A percentile compares a stretch with the other conserved stretches of the same genome.
These are phyloP conservation scores for Morpho achilles DNA, from an alignment of 2,888 invertebrate genomes.

Conservation along the genomic window DNA sequence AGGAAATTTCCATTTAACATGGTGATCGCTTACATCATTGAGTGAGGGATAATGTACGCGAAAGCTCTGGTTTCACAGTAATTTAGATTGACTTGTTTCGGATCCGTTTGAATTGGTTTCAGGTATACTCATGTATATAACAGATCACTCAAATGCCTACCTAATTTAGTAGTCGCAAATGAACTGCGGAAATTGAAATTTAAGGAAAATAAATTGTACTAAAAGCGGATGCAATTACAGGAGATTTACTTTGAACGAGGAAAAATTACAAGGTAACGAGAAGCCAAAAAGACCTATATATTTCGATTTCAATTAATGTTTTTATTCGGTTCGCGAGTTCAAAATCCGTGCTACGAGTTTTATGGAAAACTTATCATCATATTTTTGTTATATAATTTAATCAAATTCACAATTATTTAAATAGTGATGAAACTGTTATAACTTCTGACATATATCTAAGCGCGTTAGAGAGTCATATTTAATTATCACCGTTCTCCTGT, in stretches of 20 bases:
- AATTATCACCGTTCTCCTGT: no score
- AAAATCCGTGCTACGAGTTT: no score
- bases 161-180: slow-evolving; percentile 76
- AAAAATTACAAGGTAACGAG: slow-evolving; percentile 67
- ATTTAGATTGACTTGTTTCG: slow-evolving; percentile 68
- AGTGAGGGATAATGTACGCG: slow-evolving; percentile 1
- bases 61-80: slow-evolving; percentile 33
- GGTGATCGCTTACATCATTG: neutral
- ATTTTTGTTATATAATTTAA: no score
- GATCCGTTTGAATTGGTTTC: slow-evolving; percentile 51
- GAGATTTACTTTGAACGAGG: slow-evolving; percentile 72
- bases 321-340: no score
- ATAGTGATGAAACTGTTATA: no score
- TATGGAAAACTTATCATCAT: no score
- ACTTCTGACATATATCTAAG: no score
- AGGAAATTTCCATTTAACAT: neutral
- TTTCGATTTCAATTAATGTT: no score
- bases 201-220: slow-evolving; percentile 78
- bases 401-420: neutral
- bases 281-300: slow-evolving; percentile 59
- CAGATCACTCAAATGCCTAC: slow-evolving; percentile 26
- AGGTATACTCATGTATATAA: slow-evolving; percentile 25
- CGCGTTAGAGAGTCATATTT: no score
- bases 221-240: slow-evolving; percentile 74
- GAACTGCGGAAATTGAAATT: slow-evolving; percentile 75